phyloP scores from a whole-genome alignment of 2,888 invertebrate species.

The Scaptomyza parva region DNA sequence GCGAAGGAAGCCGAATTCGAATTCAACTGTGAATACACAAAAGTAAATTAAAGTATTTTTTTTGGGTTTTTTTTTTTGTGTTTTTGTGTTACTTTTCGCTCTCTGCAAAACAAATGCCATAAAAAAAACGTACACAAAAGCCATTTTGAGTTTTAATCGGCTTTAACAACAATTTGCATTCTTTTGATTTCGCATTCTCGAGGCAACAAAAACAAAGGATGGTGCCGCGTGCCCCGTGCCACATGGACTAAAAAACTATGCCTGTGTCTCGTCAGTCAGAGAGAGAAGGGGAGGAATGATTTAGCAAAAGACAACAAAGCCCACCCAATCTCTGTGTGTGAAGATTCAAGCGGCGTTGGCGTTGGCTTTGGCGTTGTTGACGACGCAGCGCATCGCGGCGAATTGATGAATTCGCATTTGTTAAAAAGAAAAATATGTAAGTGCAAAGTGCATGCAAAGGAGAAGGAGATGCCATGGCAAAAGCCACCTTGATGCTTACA shows the following conservation, averaged over 20 bases:
- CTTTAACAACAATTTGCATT: conserved; percentile 65
- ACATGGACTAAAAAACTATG: conserved; percentile 5
- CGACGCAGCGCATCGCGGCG: conserved; percentile 14
- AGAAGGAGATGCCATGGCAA: conserved; percentile 31
- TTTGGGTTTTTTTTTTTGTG: too few species aligned
- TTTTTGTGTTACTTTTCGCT: too few species aligned
- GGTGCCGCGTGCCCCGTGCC: too few species aligned
- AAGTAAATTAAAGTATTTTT: too few species aligned
- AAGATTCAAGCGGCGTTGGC: conserved; percentile 6
- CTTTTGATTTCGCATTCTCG: conserved; percentile 62
- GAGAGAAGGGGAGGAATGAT: neutral
- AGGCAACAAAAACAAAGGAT: neutral
- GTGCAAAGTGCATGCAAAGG: conserved; percentile 61
- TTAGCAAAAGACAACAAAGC: conserved; percentile 11
- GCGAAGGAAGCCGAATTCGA: too few species aligned
- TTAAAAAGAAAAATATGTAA: conserved; percentile 60
- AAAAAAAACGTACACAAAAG: conserved; percentile 65
- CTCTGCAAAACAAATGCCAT: conserved; percentile 45
- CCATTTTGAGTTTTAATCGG: conserved; percentile 65
- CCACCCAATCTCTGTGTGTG: conserved; percentile 31
- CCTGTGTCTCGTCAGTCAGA: neutral
- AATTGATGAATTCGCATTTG: conserved; percentile 52
- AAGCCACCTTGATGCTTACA: conserved; percentile 2
- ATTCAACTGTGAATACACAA: too few species aligned
- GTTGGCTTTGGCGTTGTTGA: too few species aligned